phyloP scores from a whole-genome alignment of 53 echinoderm and acorn worm species.

The Crossaster papposus region DNA sequence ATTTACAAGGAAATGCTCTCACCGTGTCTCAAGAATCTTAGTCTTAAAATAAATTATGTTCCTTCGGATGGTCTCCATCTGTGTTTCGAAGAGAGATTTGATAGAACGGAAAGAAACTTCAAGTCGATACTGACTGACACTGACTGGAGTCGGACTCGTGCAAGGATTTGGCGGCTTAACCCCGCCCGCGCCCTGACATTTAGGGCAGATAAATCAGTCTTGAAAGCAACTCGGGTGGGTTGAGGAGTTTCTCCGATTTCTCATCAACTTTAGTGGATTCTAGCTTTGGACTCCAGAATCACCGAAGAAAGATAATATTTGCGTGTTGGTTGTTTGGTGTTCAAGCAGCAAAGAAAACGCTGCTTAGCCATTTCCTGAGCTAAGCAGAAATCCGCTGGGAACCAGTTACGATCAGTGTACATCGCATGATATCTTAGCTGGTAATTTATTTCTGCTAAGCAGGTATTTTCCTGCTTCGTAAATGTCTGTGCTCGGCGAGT shows the following conservation, averaged over 20 bases:
- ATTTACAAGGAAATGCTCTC: background rate
- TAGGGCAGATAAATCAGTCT: background rate
- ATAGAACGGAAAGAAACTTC: too few species aligned
- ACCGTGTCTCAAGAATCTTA: background rate
- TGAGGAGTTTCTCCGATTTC: background rate
- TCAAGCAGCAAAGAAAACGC: too few species aligned
- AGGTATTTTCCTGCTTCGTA: too few species aligned
- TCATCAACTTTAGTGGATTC: background rate
- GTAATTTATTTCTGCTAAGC: too few species aligned
- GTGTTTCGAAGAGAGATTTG: too few species aligned
- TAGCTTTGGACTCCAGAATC: background rate
- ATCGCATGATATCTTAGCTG: too few species aligned
- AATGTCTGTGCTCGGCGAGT: too few species aligned
- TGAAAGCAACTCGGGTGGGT: background rate
- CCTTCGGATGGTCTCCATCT: background rate
- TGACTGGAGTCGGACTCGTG: background rate
- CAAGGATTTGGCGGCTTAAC: slow-evolving; percentile 2
- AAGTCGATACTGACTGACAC: too few species aligned
- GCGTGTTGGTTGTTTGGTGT: too few species aligned
- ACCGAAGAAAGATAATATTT: background rate
- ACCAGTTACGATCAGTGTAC: too few species aligned
- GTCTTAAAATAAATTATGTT: background rate
- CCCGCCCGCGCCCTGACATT: slow-evolving; percentile 41
- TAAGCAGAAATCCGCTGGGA: too few species aligned
- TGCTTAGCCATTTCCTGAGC: too few species aligned